A percentile compares a stretch with the other conserved stretches of the same genome.
These are phyloP conservation scores for Columba livia DNA, from an alignment of 2,113 vertebrate species.

Conservation along the genomic window DNA sequence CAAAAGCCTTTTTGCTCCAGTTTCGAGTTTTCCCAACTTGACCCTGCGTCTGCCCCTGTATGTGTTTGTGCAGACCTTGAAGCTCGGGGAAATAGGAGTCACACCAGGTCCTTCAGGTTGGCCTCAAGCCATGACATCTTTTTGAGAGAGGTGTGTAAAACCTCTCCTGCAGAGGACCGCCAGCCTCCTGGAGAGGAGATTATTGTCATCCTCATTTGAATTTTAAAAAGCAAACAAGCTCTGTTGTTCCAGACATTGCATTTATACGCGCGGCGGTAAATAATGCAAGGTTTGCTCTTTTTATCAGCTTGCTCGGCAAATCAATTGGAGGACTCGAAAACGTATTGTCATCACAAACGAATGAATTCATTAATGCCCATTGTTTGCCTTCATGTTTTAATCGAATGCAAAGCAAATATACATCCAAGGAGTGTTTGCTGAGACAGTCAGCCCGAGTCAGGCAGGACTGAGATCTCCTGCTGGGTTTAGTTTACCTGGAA, in stretches of 20 bases:
- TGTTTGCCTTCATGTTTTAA: constrained; percentile 53
- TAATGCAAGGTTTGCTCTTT: constrained; percentile 67
- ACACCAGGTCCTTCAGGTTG: background rate
- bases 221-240: constrained; percentile 21
- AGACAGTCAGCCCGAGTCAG: background rate
- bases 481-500: background rate
- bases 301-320: constrained; percentile 60
- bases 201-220: constrained; percentile 16
- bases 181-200: background rate
- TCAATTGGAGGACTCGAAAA: constrained; percentile 48
- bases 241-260: constrained; percentile 47
- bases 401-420: constrained; percentile 52
- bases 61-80: background rate
- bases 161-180: background rate
- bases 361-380: constrained; percentile 55
- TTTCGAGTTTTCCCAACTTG: background rate
- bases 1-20: constrained; percentile 48
- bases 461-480: background rate
- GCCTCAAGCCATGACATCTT: background rate
- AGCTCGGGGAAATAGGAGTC: background rate
- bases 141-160: background rate
- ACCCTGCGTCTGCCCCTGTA: background rate
- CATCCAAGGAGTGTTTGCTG: background rate
- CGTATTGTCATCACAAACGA: constrained; percentile 53
- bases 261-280: constrained; percentile 32